Conservation (phyloP, 2,888 invertebrate genomes). For the Alcis repandata region DNA sequence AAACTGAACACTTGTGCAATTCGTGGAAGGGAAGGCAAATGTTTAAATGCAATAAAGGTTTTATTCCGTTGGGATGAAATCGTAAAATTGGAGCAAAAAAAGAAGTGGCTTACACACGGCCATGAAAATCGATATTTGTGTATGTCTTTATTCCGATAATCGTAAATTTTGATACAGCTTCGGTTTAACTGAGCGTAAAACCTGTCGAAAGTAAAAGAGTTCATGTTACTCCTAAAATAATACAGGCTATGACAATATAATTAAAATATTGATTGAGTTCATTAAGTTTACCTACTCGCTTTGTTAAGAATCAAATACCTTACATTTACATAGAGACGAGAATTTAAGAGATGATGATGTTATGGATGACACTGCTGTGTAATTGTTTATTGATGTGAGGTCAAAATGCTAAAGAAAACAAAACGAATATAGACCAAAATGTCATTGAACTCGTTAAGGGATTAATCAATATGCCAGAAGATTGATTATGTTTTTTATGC, state of each 20-base stretch:
- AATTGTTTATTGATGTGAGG: neutral
- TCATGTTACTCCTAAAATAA: constrained; percentile 77
- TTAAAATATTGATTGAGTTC: neutral
- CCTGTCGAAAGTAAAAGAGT: constrained; percentile 75
- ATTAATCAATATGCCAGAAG: constrained; percentile 57
- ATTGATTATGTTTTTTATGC: constrained; percentile 61
- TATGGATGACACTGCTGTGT: too few species aligned
- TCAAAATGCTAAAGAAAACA: constrained; percentile 5
- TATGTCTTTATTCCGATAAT: constrained; percentile 80
- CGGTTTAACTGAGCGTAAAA: constrained; percentile 82
- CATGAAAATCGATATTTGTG: constrained; percentile 68
- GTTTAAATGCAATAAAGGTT: constrained; percentile 58
- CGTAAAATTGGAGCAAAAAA: constrained; percentile 68
- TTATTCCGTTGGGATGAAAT: constrained; percentile 55
- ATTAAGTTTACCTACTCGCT: too few species aligned
- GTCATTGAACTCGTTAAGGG: constrained; percentile 49
- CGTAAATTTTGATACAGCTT: constrained; percentile 78
- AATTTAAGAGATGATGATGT: too few species aligned
- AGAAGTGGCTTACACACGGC: constrained; percentile 42
- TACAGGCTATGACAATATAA: constrained; percentile 44
- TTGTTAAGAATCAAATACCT: too few species aligned
- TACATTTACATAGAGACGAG: too few species aligned
- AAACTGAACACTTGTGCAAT: constrained; percentile 52
- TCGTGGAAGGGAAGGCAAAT: constrained; percentile 56
- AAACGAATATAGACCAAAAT: constrained; percentile 32